Evolutionary conservation across 53 echinoderm and acorn worm species (phyloP).

Genomic region (Crossaster papposus): DNA sequence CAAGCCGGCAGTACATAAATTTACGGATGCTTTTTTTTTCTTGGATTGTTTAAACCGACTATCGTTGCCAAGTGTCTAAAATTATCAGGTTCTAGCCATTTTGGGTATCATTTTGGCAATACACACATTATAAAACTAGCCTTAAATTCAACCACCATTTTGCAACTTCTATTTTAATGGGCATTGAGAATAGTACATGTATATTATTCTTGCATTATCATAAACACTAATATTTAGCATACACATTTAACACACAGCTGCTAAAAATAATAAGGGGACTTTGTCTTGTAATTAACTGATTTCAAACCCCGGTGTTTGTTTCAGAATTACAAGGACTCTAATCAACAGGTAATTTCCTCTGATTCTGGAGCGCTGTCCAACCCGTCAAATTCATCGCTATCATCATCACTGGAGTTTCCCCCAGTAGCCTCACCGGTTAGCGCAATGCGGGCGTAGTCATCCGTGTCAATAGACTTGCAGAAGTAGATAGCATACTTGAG

Average conservation of each 20-base stretch:
- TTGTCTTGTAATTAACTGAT: background rate
- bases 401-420: conserved; percentile 87
- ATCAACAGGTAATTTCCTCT: background rate
- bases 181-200: background rate
- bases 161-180: background rate
- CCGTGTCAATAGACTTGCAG: conserved; percentile 99
- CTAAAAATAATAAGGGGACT: background rate
- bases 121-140: background rate
- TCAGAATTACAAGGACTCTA: background rate
- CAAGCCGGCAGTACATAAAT: too few relatives aligned
- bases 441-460: conserved; percentile 96
- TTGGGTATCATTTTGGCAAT: too few relatives aligned
- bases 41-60: too few relatives aligned
- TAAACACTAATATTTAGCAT: background rate
- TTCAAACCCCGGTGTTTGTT: background rate
- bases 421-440: conserved; percentile 94
- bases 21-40: too few relatives aligned
- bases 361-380: conserved; percentile 8
- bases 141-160: background rate
- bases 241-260: background rate
- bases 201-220: background rate
- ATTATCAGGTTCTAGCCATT: too few relatives aligned
- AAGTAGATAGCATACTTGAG: conserved; percentile 99
- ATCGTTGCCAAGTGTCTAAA: too few relatives aligned
- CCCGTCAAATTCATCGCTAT: conserved; percentile 74